Percentiles rank a stretch among this genome's conserved stretches.
Conservation (phyloP, 1,140 invertebrate genomes). For the Stenopsyche tienmushanensis region DNA sequence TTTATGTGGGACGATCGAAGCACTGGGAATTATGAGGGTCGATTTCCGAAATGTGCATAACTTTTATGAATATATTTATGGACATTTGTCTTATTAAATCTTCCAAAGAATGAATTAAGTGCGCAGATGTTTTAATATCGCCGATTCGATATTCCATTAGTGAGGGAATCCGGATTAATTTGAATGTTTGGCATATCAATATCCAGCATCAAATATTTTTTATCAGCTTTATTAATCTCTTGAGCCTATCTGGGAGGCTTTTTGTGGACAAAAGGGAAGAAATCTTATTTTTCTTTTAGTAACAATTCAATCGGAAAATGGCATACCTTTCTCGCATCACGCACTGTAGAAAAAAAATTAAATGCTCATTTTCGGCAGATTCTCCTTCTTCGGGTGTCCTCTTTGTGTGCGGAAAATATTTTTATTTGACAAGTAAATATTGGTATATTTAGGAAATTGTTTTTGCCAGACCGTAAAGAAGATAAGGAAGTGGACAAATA, state of each 20-base stretch:
- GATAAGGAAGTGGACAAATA: conserved; percentile 23
- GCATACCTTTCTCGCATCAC: conserved; percentile 17
- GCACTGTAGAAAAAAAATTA: conserved; percentile 12
- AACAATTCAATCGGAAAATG: conserved; percentile 5
- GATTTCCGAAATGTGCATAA: too few relatives aligned
- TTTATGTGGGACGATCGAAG: background rate
- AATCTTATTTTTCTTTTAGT: background rate
- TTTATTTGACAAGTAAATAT: background rate
- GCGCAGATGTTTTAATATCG: too few relatives aligned
- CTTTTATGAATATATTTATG: too few relatives aligned
- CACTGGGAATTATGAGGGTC: too few relatives aligned
- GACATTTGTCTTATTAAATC: too few relatives aligned
- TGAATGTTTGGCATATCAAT: too few relatives aligned
- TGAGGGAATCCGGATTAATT: too few relatives aligned
- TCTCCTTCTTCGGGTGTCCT: background rate
- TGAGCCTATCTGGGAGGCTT: background rate
- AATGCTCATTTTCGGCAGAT: conserved; percentile 19
- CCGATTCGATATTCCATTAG: too few relatives aligned
- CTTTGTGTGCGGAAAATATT: background rate
- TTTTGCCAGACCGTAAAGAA: conserved; percentile 17
- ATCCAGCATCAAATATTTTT: too few relatives aligned
- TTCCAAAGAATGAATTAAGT: too few relatives aligned
- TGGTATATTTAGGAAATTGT: conserved; percentile 2
- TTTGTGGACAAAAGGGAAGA: background rate
- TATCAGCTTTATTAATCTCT: background rate